Conservation (phyloP, 2,113 vertebrate species). For the Amblyopsis rosae region DNA sequence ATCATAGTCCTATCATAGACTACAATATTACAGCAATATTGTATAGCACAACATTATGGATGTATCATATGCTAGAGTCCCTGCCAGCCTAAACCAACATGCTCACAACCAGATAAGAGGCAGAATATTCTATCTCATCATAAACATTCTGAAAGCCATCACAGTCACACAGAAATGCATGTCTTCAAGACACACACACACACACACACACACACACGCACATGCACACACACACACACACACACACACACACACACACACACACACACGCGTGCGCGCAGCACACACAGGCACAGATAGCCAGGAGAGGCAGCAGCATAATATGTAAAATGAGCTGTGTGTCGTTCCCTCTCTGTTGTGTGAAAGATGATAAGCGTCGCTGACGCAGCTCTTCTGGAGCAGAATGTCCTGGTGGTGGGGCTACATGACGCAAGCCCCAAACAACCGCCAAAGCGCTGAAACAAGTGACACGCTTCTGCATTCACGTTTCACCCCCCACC, state of each 20-base stretch:
- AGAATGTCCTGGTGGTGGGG: neutral
- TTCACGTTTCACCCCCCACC: neutral
- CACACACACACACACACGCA: neutral
- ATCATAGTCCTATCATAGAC: too few relatives aligned
- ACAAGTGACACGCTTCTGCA: slow-evolving; percentile 2
- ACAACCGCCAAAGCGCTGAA: neutral
- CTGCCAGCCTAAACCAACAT: too few relatives aligned
- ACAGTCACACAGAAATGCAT: too few relatives aligned
- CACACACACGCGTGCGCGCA: too few relatives aligned
- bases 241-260: too few relatives aligned
- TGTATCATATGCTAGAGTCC: too few relatives aligned
- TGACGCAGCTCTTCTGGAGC: neutral
- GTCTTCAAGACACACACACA: neutral
- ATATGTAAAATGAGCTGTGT: neutral
- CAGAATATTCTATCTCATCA: too few relatives aligned
- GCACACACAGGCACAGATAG: neutral
- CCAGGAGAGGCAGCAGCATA: neutral
- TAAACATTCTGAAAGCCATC: neutral
- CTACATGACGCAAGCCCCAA: neutral
- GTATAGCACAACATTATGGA: too few relatives aligned
- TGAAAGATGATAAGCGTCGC: neutral
- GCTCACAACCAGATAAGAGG: too few relatives aligned
- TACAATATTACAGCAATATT: too few relatives aligned
- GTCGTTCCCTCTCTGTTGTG: neutral
- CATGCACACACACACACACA: neutral